Conservation (phyloP, 2,797 vertebrate genomes). For the Oreochromis mossambicus region DNA sequence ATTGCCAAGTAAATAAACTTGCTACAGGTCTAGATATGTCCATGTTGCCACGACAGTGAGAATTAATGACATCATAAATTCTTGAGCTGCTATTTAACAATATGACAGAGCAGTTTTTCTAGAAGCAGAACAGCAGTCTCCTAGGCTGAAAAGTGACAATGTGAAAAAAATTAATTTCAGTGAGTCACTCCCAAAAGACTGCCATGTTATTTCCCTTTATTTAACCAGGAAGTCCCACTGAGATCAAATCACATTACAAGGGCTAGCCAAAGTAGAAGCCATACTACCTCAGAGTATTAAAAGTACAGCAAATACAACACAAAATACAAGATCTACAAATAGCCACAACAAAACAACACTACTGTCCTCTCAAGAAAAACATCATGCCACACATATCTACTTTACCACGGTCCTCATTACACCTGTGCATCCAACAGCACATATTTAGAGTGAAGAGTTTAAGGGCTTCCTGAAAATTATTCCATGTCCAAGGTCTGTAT, state of each 20-base stretch:
- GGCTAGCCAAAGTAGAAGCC: background rate
- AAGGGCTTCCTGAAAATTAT: background rate
- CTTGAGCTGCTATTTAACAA: background rate
- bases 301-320: background rate
- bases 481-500: fast-evolving
- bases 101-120: background rate
- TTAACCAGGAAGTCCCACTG: background rate
- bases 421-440: background rate
- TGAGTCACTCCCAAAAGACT: fast-evolving
- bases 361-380: background rate
- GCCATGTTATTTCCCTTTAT: fast-evolving
- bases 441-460: background rate
- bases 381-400: background rate
- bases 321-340: background rate
- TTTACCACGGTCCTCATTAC: background rate
- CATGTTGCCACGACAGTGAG: background rate
- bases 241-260: background rate
- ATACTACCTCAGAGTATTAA: background rate
- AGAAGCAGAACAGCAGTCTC: background rate
- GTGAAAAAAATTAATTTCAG: fast-evolving
- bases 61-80: background rate
- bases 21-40: no score
- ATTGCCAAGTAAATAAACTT: background rate
- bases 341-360: fast-evolving
- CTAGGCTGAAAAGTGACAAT: fast-evolving